Conservation (phyloP, 2,888 invertebrate species). For the Tenthredo notha region DNA sequence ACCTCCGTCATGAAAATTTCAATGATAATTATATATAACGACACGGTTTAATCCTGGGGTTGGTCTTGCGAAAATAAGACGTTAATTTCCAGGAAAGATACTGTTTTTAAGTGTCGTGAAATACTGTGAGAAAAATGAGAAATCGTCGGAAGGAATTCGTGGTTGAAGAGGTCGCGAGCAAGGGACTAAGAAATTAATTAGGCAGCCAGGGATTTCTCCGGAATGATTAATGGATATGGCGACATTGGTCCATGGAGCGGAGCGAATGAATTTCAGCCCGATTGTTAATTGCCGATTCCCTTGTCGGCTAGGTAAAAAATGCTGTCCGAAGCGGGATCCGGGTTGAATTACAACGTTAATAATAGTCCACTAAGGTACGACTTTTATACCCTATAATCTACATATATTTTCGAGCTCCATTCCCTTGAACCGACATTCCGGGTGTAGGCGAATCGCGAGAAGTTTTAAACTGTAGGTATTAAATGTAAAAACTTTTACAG, state of each 20-base stretch:
- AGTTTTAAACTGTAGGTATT: constrained; percentile 4
- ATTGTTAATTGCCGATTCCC: constrained; percentile 50
- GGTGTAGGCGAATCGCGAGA: background rate
- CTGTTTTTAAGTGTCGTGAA: background rate
- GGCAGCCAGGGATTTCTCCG: constrained; percentile 39
- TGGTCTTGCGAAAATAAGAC: background rate
- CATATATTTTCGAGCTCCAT: constrained; percentile 9
- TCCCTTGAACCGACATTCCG: constrained; percentile 7
- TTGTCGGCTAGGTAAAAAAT: constrained; percentile 36
- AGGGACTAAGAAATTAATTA: constrained; percentile 50
- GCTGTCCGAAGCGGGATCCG: constrained; percentile 2
- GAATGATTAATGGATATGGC: constrained; percentile 47
- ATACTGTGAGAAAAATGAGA: constrained; percentile 17
- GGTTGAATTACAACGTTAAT: constrained; percentile 49
- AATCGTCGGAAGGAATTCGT: background rate
- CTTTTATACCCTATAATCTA: constrained; percentile 37
- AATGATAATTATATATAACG: background rate
- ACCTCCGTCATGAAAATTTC: background rate
- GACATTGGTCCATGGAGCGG: constrained; percentile 43
- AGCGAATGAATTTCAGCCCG: constrained; percentile 43
- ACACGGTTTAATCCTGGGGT: background rate
- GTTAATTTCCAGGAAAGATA: background rate
- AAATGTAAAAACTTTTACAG: background rate
- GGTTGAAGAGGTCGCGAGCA: constrained; percentile 13
- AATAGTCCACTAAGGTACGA: constrained; percentile 25